These are phyloP conservation scores for Sardina pilchardus DNA, from an alignment of 2,113 vertebrate species.

Conservation along the genomic window DNA sequence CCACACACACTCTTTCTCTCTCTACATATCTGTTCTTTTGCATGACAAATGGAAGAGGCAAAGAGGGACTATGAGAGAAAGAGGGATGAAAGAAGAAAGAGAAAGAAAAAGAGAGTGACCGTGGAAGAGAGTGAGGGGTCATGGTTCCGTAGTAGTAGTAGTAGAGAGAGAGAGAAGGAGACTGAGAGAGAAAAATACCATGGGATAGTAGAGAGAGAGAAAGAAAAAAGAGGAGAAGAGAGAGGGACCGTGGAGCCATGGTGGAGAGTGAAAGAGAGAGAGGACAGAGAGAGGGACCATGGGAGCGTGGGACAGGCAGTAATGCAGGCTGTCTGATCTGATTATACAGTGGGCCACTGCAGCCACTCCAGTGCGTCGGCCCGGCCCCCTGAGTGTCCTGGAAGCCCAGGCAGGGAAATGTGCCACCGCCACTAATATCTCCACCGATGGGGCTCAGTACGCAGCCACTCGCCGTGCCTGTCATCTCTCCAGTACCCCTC, in stretches of 20 bases:
- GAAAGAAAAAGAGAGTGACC: background rate
- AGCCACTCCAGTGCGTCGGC: background rate
- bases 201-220: background rate
- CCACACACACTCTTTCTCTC: no score
- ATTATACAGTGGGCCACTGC: background rate
- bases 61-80: background rate
- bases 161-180: background rate
- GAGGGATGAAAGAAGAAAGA: no score
- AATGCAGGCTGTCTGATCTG: conserved; percentile 25
- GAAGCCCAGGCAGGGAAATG: background rate
- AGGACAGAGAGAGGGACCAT: background rate
- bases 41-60: background rate
- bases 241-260: background rate
- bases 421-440: background rate
- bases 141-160: no score
- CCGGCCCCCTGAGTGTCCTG: background rate
- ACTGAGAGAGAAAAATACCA: background rate
- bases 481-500: background rate
- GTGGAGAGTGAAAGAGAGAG: background rate
- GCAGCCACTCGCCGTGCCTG: background rate
- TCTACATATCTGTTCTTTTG: background rate
- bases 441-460: background rate
- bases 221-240: background rate
- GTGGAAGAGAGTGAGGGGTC: background rate
- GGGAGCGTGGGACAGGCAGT: conserved; percentile 3